Percentiles rank a stretch among this genome's conserved stretches.
Evolutionary conservation across 2,888 invertebrate genomes (phyloP).

Genomic region (Drosophila bunnanda): DNA sequence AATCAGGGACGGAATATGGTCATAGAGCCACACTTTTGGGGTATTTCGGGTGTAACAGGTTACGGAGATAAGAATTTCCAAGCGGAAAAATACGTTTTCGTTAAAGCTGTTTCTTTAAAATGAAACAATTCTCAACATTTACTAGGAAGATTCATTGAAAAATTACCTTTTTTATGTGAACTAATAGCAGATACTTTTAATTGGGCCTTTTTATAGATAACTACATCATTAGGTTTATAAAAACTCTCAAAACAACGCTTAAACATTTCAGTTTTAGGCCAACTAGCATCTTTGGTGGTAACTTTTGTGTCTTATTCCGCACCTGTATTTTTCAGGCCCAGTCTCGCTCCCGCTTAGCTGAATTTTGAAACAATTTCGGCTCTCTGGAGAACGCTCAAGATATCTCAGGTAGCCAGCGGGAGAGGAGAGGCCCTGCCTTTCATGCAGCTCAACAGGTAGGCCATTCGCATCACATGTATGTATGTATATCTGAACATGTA

Average conservation of each 20-base stretch:
- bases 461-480: not conserved
- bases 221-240: not conserved
- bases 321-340: constrained; percentile 2
- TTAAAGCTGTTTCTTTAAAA: not conserved
- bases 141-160: rapidly evolving
- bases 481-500: not conserved
- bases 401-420: constrained; percentile 30
- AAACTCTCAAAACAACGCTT: no score
- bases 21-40: not conserved
- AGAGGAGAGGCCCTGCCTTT: not conserved
- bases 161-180: no score
- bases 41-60: not conserved
- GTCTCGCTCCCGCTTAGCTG: constrained; percentile 3
- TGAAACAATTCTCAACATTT: no score
- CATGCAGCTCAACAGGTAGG: constrained; percentile 53
- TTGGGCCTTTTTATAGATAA: not conserved
- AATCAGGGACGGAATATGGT: constrained; percentile 15
- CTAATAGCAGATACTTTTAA: not conserved
- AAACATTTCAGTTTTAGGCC: no score
- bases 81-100: not conserved
- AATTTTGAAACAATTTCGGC: constrained; percentile 48
- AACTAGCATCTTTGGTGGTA: not conserved
- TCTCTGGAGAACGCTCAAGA: constrained; percentile 12
- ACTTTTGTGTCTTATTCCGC: not conserved
- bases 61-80: not conserved